phyloP scores from a whole-genome alignment of 2,797 vertebrate species.

The Lepus townsendii region DNA sequence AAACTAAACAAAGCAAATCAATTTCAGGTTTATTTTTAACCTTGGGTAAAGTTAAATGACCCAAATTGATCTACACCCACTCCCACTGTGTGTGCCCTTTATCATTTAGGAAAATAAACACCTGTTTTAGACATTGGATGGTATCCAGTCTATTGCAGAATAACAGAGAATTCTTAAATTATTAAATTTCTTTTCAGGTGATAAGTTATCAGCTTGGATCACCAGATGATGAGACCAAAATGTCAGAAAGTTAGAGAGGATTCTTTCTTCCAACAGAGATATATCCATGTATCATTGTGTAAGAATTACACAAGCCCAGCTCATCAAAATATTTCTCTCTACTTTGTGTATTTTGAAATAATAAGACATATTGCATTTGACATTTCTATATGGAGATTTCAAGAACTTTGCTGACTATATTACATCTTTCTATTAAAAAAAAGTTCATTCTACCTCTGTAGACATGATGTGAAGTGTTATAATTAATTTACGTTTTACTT shows the following conservation, averaged over 20 bases:
- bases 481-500: neutral
- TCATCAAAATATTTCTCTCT: neutral
- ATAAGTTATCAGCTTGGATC: neutral
- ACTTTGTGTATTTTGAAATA: neutral
- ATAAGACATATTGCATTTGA: neutral
- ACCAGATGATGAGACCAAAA: neutral
- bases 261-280: neutral
- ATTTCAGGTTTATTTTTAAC: neutral
- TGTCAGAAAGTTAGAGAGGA: neutral
- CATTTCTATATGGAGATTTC: neutral
- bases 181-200: neutral
- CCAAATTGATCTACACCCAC: accelerated
- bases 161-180: neutral
- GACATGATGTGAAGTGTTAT: neutral
- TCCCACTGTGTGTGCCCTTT: neutral
- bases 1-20: neutral
- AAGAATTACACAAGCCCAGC: neutral
- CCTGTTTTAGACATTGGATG: neutral
- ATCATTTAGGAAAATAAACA: neutral
- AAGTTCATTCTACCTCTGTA: neutral
- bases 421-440: neutral
- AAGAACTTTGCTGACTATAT: neutral
- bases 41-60: neutral
- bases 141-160: neutral
- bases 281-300: neutral